Evolutionary conservation across 2,888 invertebrate genomes (phyloP).

Genomic region (Hyppa rectilinea): DNA sequence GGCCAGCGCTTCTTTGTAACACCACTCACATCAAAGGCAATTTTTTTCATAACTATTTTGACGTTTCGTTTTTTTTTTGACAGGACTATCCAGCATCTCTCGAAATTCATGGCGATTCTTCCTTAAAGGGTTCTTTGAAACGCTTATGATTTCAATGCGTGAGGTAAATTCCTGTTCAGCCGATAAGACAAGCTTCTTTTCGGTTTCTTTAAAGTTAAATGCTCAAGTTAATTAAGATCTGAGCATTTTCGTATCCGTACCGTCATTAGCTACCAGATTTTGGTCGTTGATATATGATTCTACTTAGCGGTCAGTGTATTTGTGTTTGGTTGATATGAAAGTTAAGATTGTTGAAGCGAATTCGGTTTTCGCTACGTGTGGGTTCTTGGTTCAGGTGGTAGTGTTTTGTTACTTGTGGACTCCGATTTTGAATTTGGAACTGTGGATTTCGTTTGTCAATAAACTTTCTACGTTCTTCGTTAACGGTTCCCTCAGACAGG

Average conservation of each 20-base stretch:
- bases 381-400: constrained; percentile 30
- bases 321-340: constrained; percentile 45
- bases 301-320: constrained; percentile 50
- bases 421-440: neutral
- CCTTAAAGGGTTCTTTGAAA: constrained; percentile 84
- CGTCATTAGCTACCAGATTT: constrained; percentile 69
- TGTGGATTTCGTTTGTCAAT: neutral
- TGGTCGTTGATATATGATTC: constrained; percentile 58
- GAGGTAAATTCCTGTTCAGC: constrained; percentile 82
- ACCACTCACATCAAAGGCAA: neutral
- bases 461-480: neutral
- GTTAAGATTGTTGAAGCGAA: constrained; percentile 44
- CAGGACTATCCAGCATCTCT: constrained; percentile 28
- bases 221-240: constrained; percentile 86
- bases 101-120: constrained; percentile 61
- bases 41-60: neutral
- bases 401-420: constrained; percentile 2
- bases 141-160: constrained; percentile 90
- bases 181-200: constrained; percentile 69
- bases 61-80: neutral
- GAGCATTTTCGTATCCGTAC: constrained; percentile 67
- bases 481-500: no score
- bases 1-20: neutral
- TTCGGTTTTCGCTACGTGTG: constrained; percentile 56
- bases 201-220: constrained; percentile 74